A percentile compares a stretch with the other conserved stretches of the same genome.
Evolutionary conservation across 2,888 invertebrate species (phyloP).

Genomic region (Conomelus anceps): DNA sequence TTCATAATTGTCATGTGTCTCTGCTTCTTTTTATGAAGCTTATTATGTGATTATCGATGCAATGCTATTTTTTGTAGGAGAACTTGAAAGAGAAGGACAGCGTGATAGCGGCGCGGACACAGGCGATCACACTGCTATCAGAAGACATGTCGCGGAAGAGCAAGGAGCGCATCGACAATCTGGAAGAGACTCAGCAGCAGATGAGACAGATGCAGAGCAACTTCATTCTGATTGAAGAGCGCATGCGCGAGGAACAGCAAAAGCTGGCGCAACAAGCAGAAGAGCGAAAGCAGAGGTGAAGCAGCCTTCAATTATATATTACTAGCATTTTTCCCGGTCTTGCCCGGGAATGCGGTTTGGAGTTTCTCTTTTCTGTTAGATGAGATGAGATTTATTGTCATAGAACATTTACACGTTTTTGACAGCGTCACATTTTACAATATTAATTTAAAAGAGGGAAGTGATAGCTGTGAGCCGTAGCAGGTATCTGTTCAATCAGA

Average conservation of each 20-base stretch:
- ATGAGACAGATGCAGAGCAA: conserved; percentile 75
- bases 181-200: conserved; percentile 73
- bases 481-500: too few species aligned
- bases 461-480: too few species aligned
- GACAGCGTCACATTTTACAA: too few species aligned
- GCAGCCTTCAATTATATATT: background rate
- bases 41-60: background rate
- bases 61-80: conserved; percentile 67
- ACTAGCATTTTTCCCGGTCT: too few species aligned
- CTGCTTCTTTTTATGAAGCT: background rate
- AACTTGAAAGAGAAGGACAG: conserved; percentile 75
- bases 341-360: too few species aligned
- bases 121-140: conserved; percentile 68
- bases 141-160: conserved; percentile 59
- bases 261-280: conserved; percentile 17
- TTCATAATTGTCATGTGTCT: background rate
- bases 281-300: conserved; percentile 16
- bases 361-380: too few species aligned
- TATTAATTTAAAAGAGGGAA: too few species aligned
- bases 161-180: conserved; percentile 55
- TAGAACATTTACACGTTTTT: too few species aligned
- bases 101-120: conserved; percentile 72
- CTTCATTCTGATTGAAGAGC: conserved; percentile 61
- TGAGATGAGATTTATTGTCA: too few species aligned
- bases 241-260: conserved; percentile 56